Conservation (phyloP, 2,113 vertebrate species). For the Cololabis saira region DNA sequence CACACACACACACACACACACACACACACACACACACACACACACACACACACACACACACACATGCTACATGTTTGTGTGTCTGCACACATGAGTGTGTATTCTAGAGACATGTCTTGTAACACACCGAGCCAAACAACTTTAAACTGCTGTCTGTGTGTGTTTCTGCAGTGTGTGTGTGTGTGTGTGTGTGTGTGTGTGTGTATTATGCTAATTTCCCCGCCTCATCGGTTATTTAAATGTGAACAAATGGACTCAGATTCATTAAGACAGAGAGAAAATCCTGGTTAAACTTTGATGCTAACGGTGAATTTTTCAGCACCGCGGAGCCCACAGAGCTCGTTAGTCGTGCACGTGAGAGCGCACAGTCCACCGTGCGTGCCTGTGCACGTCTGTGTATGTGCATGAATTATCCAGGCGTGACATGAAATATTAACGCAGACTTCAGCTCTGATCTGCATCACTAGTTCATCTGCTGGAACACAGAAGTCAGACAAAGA, state of each 20-base stretch:
- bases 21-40: conserved; percentile 20
- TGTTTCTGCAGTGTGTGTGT: conserved; percentile 57
- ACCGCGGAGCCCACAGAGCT: conserved; percentile 79
- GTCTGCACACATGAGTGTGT: too few relatives aligned
- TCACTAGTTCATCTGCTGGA: conserved; percentile 41
- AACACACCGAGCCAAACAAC: neutral
- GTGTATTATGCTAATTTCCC: conserved; percentile 87
- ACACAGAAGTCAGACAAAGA: conserved; percentile 3
- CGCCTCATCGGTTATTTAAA: conserved; percentile 48
- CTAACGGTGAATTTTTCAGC: conserved; percentile 91
- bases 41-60: neutral
- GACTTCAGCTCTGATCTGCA: conserved; percentile 57
- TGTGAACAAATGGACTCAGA: conserved; percentile 95
- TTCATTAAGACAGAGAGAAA: conserved; percentile 88
- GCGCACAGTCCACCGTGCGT: neutral
- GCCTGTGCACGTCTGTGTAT: neutral
- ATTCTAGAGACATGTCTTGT: neutral
- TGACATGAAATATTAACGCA: conserved; percentile 64
- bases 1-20: too few relatives aligned
- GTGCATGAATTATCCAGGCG: conserved; percentile 47
- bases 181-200: conserved; percentile 27
- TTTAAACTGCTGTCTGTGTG: neutral
- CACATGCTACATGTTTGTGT: too few relatives aligned
- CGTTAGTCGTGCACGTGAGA: conserved; percentile 17
- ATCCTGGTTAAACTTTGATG: conserved; percentile 97